Percentiles rank a stretch among this genome's conserved stretches.
phyloP scores from a whole-genome alignment of 2,888 invertebrate genomes.

The Sphinx pinastri region DNA sequence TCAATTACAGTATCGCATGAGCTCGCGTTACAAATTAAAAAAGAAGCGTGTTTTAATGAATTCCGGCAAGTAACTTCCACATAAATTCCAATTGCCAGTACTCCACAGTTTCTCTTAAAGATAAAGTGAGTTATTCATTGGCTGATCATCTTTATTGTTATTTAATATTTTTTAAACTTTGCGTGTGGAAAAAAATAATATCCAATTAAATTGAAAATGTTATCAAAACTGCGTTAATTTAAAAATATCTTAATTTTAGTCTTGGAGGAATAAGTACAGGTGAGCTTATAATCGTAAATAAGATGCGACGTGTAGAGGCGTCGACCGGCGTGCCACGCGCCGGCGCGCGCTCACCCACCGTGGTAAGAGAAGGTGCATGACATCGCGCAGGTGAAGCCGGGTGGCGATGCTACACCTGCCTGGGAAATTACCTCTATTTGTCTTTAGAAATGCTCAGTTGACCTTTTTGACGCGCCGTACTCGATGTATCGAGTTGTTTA shows the following conservation, averaged over 20 bases:
- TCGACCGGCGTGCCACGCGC: slow-evolving; percentile 66
- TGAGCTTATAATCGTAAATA: not conserved
- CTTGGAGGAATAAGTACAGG: not conserved
- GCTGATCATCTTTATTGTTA: slow-evolving; percentile 1
- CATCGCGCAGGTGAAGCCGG: slow-evolving; percentile 57
- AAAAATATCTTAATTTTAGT: not conserved
- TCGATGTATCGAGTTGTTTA: slow-evolving; percentile 7
- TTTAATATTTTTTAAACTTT: slow-evolving; percentile 2
- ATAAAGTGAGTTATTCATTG: slow-evolving; percentile 9
- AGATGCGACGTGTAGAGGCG: slow-evolving; percentile 51
- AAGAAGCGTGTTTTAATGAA: slow-evolving; percentile 1
- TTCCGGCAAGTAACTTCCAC: slow-evolving; percentile 1
- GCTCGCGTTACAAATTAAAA: not conserved
- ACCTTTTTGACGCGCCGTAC: slow-evolving; percentile 44
- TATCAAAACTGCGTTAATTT: not conserved
- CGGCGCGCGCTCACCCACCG: slow-evolving; percentile 67
- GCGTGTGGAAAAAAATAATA: not conserved
- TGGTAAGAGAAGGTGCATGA: slow-evolving; percentile 72
- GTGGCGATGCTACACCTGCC: slow-evolving; percentile 45
- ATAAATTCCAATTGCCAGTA: not conserved
- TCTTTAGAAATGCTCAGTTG: slow-evolving; percentile 44
- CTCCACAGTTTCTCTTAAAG: slow-evolving; percentile 10
- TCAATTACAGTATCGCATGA: slow-evolving; percentile 15
- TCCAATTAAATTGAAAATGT: slow-evolving; percentile 4
- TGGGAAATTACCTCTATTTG: slow-evolving; percentile 35